These are phyloP conservation scores for Sinotaia quadrata DNA, from an alignment of 2,888 invertebrate species.

Conservation along the genomic window DNA sequence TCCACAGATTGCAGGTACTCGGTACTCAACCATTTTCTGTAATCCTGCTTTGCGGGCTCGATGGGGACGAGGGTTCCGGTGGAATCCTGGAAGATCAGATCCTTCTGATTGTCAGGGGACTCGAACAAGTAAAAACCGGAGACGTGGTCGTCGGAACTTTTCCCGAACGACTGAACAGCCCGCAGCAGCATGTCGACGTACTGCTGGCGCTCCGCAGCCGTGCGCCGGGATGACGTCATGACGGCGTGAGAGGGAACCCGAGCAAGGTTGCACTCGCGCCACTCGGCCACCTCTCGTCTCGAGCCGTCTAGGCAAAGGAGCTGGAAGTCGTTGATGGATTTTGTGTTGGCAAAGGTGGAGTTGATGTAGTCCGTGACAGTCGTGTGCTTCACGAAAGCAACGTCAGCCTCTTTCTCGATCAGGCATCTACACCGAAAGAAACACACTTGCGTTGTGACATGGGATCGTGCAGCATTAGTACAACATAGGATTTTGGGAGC, in stretches of 20 bases:
- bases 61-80: background rate
- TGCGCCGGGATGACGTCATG: constrained; percentile 76
- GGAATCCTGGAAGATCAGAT: background rate
- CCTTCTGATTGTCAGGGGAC: background rate
- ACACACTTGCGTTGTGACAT: too few relatives aligned
- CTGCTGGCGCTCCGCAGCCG: background rate
- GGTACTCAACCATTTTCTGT: background rate
- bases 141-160: background rate
- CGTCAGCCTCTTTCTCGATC: constrained; percentile 86
- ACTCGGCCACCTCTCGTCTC: constrained; percentile 84
- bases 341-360: constrained; percentile 52
- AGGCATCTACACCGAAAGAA: too few relatives aligned
- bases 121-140: background rate
- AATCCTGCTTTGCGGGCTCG: background rate
- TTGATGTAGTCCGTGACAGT: constrained; percentile 76
- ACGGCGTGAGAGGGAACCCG: constrained; percentile 89
- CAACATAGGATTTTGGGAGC: too few relatives aligned
- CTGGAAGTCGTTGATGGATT: constrained; percentile 20
- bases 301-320: constrained; percentile 76
- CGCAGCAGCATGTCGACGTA: constrained; percentile 1
- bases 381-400: constrained; percentile 82
- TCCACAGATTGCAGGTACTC: background rate
- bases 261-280: constrained; percentile 87
- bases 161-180: background rate
- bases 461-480: too few relatives aligned